Conservation (phyloP, 2,113 vertebrate species). For the Menura novaehollandiae region DNA sequence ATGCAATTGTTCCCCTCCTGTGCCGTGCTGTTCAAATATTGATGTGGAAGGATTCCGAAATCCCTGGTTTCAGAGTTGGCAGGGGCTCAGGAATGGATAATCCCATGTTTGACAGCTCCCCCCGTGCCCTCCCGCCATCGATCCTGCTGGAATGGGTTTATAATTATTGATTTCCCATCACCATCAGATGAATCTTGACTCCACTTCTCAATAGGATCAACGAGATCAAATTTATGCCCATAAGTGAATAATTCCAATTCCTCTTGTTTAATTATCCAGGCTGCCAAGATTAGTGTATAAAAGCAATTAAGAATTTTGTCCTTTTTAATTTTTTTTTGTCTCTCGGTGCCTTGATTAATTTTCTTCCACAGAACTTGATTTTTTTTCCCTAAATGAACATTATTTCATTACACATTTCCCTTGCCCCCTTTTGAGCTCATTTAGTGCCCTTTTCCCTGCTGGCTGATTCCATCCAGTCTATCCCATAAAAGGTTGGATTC, state of each 20-base stretch:
- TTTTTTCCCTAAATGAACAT: not conserved
- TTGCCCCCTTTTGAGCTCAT: not conserved
- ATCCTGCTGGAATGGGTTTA: not conserved
- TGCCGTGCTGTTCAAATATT: not conserved
- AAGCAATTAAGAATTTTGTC: not conserved
- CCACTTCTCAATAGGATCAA: not conserved
- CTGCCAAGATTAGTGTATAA: not conserved
- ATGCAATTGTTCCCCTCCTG: not conserved
- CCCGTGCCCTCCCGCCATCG: not conserved
- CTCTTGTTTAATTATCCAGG: not conserved
- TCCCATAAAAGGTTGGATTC: not conserved
- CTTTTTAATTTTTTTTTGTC: not conserved
- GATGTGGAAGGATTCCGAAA: not conserved
- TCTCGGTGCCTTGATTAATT: not conserved
- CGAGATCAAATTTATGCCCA: not conserved
- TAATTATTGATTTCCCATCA: conserved; percentile 1
- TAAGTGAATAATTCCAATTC: not conserved
- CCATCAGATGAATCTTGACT: not conserved
- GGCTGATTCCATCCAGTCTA: not conserved
- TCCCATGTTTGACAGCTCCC: not conserved
- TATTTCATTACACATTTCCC: not conserved
- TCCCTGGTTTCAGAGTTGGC: not conserved
- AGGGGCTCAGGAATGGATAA: not conserved
- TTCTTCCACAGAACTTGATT: not conserved
- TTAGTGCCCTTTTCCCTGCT: not conserved